These are phyloP conservation scores for Zonotrichia leucophrys DNA, from an alignment of 2,113 vertebrate genomes.

Conservation along the genomic window DNA sequence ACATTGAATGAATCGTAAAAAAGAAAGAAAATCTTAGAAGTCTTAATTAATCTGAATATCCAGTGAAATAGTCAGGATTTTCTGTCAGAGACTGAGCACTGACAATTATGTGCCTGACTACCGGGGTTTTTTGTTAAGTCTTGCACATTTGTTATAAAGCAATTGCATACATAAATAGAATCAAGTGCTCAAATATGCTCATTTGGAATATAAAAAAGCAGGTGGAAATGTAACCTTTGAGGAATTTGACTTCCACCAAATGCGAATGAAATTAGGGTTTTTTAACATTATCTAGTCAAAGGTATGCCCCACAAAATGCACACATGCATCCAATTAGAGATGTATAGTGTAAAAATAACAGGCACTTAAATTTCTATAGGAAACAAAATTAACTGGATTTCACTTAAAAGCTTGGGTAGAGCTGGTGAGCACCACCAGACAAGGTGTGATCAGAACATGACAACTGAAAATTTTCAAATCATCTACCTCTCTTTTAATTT, in stretches of 20 bases:
- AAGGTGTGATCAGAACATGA: not conserved
- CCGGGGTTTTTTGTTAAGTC: not conserved
- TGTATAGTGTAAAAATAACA: fast-evolving
- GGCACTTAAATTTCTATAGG: not conserved
- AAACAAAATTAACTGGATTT: not conserved
- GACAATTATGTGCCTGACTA: not conserved
- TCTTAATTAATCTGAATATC: not conserved
- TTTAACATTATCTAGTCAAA: not conserved
- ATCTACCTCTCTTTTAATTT: not conserved
- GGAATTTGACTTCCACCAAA: not conserved
- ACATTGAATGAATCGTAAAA: not conserved
- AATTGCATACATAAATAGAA: not conserved
- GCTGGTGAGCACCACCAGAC: not conserved
- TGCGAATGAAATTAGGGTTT: not conserved
- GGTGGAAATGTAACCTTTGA: not conserved
- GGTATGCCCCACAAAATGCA: not conserved
- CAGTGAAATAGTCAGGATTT: not conserved
- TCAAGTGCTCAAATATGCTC: not conserved
- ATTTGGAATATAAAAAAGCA: not conserved
- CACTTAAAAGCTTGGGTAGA: not conserved
- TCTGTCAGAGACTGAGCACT: not conserved
- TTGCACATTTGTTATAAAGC: not conserved
- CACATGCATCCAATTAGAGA: not conserved
- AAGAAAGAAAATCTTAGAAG: not conserved
- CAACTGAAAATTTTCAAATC: not conserved